A percentile compares a stretch with the other conserved stretches of the same genome.
Evolutionary conservation across 2,113 vertebrate species (phyloP).

Genomic region (Poecilia latipinna): DNA sequence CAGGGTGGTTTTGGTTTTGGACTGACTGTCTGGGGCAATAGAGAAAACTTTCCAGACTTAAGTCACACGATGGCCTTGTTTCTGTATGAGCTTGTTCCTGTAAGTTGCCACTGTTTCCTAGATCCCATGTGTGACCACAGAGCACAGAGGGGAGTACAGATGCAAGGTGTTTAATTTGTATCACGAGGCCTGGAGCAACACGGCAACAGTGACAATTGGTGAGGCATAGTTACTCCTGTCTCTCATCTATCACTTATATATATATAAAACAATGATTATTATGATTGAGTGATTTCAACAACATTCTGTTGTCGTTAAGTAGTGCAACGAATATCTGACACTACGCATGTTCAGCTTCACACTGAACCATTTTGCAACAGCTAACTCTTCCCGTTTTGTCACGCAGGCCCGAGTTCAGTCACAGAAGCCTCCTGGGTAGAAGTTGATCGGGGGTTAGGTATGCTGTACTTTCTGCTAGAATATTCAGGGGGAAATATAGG

Average conservation of each 20-base stretch:
- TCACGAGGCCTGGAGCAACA: slow-evolving; percentile 82
- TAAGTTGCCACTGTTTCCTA: slow-evolving; percentile 25
- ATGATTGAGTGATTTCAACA: not conserved
- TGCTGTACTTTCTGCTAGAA: not conserved
- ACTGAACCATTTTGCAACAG: not conserved
- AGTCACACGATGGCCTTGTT: not conserved
- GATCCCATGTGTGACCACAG: slow-evolving; percentile 83
- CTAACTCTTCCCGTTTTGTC: slow-evolving; percentile 18
- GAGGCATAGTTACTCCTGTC: slow-evolving; percentile 16
- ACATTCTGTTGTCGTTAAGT: not conserved
- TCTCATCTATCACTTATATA: not conserved
- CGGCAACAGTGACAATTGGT: slow-evolving; percentile 81
- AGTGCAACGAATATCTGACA: not conserved
- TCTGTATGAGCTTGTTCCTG: not conserved
- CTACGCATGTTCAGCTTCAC: not conserved
- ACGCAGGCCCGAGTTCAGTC: slow-evolving; percentile 74
- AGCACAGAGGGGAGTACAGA: slow-evolving; percentile 82
- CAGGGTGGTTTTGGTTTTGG: not conserved
- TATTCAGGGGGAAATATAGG: slow-evolving; percentile 3
- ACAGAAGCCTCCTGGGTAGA: slow-evolving; percentile 67
- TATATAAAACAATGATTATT: not conserved
- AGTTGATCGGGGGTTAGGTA: slow-evolving; percentile 59
- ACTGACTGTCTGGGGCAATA: not conserved
- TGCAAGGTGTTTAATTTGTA: slow-evolving; percentile 85
- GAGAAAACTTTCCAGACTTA: not conserved